A percentile compares a stretch with the other conserved stretches of the same genome.
These are phyloP conservation scores for Enteromius thamalakanensis DNA, from an alignment of 2,797 vertebrate genomes.

Conservation along the genomic window DNA sequence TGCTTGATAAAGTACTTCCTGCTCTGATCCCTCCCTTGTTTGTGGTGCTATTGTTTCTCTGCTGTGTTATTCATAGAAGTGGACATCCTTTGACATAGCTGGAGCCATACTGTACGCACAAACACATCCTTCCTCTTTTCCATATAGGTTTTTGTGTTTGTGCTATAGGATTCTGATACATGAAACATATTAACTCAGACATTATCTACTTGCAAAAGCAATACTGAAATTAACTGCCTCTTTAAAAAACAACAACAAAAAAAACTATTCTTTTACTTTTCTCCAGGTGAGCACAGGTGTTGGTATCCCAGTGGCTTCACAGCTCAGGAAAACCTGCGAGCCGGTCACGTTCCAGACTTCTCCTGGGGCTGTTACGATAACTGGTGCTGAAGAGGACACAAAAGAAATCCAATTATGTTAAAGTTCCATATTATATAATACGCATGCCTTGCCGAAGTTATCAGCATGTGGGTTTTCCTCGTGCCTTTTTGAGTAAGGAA, in stretches of 20 bases:
- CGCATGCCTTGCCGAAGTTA: not conserved
- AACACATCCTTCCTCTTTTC: constrained; percentile 37
- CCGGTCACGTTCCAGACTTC: constrained; percentile 90
- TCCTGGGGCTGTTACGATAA: constrained; percentile 87
- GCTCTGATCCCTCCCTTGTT: constrained; percentile 9
- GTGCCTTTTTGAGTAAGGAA: not conserved
- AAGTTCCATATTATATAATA: not conserved
- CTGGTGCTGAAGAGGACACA: constrained; percentile 76
- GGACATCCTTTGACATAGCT: constrained; percentile 40
- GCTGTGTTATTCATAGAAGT: constrained; percentile 32
- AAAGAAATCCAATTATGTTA: not conserved
- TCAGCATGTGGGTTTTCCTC: not conserved
- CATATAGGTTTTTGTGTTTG: not conserved
- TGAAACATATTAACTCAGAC: no score
- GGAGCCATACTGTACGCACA: constrained; percentile 4
- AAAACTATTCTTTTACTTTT: constrained; percentile 75
- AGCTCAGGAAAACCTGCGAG: constrained; percentile 90
- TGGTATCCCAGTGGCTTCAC: constrained; percentile 90
- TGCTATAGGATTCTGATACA: not conserved
- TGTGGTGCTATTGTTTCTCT: constrained; percentile 53
- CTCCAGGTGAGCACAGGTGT: constrained; percentile 93
- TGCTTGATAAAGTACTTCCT: constrained; percentile 44
- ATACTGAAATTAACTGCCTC: not conserved
- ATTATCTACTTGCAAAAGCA: not conserved
- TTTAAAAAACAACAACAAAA: not conserved